Evolutionary conservation across 2,113 vertebrate genomes (phyloP).

Genomic region (Prietella phreatophila): DNA sequence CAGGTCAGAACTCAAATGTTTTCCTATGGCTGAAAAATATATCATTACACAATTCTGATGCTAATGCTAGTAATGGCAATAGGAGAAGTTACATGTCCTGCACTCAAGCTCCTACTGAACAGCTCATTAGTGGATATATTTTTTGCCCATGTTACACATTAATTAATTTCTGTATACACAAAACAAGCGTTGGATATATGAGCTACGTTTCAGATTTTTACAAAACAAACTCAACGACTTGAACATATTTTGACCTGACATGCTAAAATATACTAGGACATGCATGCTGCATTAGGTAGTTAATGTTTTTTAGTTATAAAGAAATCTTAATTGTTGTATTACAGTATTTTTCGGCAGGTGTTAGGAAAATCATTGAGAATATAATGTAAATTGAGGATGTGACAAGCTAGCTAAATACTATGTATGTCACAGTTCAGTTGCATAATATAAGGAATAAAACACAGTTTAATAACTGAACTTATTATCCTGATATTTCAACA

Average conservation of each 20-base stretch:
- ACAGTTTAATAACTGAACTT: not conserved
- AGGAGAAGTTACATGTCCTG: not conserved
- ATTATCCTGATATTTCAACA: not conserved
- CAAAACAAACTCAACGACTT: not conserved
- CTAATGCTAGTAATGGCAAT: not conserved
- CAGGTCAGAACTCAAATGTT: not conserved
- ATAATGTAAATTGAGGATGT: not conserved
- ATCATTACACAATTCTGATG: not conserved
- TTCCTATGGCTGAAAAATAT: not conserved
- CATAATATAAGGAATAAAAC: not conserved
- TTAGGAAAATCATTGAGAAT: not conserved
- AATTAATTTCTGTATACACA: not conserved
- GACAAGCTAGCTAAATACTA: not conserved
- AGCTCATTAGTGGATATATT: not conserved
- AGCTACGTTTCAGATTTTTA: not conserved
- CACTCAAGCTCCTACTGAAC: not conserved
- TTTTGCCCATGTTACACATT: not conserved
- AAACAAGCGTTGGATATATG: not conserved
- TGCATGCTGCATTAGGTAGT: not conserved
- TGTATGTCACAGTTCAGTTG: not conserved
- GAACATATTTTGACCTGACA: not conserved
- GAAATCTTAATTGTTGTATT: not conserved
- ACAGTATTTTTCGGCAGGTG: not conserved
- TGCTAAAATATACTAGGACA: not conserved
- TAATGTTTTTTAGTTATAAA: not conserved